These are phyloP conservation scores for Psammodynastes pulverulentus DNA, from an alignment of 2,113 vertebrate genomes.

Conservation along the genomic window DNA sequence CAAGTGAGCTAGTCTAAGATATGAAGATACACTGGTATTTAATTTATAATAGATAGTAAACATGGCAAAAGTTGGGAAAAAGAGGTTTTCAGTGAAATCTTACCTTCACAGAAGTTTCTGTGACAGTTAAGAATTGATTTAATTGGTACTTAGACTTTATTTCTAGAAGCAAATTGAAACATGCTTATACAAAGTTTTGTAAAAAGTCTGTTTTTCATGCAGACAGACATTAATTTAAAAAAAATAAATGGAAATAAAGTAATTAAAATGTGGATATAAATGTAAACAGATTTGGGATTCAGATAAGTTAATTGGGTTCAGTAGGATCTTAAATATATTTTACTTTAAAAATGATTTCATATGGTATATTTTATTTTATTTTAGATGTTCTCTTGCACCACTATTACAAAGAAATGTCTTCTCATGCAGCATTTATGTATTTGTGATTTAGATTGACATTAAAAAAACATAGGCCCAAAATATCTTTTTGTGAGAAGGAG, in stretches of 20 bases:
- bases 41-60: conserved; percentile 2
- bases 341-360: not conserved
- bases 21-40: not conserved
- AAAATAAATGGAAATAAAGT: not conserved
- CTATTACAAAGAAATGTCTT: not conserved
- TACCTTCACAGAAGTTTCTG: not conserved
- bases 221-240: not conserved
- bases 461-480: not conserved
- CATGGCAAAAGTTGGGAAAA: not conserved
- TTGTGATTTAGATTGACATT: not conserved
- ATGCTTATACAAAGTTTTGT: not conserved
- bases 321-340: not conserved
- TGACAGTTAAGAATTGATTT: not conserved
- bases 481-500: not conserved
- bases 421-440: not conserved
- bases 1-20: not conserved
- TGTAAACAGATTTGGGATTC: not conserved
- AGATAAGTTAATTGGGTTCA: not conserved
- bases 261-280: not conserved
- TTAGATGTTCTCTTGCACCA: not conserved
- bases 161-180: not conserved
- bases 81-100: conserved; percentile 7
- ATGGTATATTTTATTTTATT: not conserved
- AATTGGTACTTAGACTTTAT: conserved; percentile 13
- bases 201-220: not conserved